Base-by-base conservation (phyloP, 2,797 vertebrate genomes). In the Triplophysa yarkandensis region DNA sequence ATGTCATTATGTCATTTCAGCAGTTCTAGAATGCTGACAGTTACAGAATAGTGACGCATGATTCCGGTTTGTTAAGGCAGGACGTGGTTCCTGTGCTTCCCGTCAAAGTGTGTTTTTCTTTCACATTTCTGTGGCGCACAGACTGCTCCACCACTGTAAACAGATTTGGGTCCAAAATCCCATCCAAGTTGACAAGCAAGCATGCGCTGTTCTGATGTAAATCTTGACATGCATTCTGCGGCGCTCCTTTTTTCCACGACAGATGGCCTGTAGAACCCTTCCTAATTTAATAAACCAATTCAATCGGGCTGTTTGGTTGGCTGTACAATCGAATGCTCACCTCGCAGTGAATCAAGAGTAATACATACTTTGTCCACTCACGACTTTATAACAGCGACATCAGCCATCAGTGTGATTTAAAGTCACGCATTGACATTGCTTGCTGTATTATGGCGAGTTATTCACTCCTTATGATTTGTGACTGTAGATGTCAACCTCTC, bases 401-500 rank as follows among this genome's bases (percentile, higher is more conserved):
- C 2, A 58, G 13, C 57, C 71, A 74, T 58, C 55, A 34, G 36
- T 30, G 14, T 73, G 63, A 77, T 78, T 68, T 73, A 63, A 73
- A 60, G 36, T 23, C 4, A 64, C 58, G 61, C 30, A 65, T 64
- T 34, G 19, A 58, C 55, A 44, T 60, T 25, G 28, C 41, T 58
- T 17, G 55, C 43, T 62, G 36, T 32, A 73, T 36, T 63, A 71
- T 68, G 41, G 19, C 46, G 39, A 23, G 9, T 57, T 52, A 79
- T 75, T 79, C 34, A 66, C 9, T 66, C 62, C 62, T 44, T 74
- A 57, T 66, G 66, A 68, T 70, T 55, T 41, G 66, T 74, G 77
- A 41, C 68, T 46, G 41, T 52, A 66, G 48, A 60, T 43, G 65
- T 65, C 34, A 41, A 65, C 41, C 71, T 70, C 50, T 55, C 68